Conservation (phyloP, 2,113 vertebrate species). For the Heterotis niloticus region DNA sequence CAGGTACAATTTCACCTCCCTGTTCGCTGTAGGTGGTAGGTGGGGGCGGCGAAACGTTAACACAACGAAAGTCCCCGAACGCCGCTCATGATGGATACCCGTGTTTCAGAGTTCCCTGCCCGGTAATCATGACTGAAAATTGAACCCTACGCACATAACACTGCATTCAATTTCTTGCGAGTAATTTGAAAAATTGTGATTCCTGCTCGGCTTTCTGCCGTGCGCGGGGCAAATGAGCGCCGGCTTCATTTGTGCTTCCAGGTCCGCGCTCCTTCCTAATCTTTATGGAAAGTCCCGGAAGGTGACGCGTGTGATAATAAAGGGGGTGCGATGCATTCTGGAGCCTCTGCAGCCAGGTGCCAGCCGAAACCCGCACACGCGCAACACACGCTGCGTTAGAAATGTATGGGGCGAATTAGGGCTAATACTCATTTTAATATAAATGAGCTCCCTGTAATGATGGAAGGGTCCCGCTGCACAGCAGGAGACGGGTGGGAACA, state of each 20-base stretch:
- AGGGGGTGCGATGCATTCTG: slow-evolving; percentile 54
- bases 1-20: slow-evolving; percentile 16
- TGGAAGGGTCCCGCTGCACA: slow-evolving; percentile 54
- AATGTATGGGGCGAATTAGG: slow-evolving; percentile 67
- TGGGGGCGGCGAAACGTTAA: background rate
- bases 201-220: background rate
- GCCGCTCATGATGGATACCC: slow-evolving; percentile 5
- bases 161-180: background rate
- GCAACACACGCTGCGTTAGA: slow-evolving; percentile 57
- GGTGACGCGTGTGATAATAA: slow-evolving; percentile 57
- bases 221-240: background rate
- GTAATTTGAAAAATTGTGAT: slow-evolving; percentile 1
- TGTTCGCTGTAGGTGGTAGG: slow-evolving; percentile 4
- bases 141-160: background rate
- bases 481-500: slow-evolving; percentile 51
- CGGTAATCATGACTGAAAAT: slow-evolving; percentile 11
- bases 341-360: slow-evolving; percentile 44
- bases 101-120: background rate
- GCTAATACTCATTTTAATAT: slow-evolving; percentile 70
- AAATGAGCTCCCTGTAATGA: slow-evolving; percentile 67
- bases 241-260: slow-evolving; percentile 44
- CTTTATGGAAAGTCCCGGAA: slow-evolving; percentile 54
- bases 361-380: slow-evolving; percentile 37
- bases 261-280: slow-evolving; percentile 51
- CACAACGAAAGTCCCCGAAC: slow-evolving; percentile 2